phyloP scores from a whole-genome alignment of 37 sponge, comb jelly and placozoan species.

The Oopsacas minuta region DNA sequence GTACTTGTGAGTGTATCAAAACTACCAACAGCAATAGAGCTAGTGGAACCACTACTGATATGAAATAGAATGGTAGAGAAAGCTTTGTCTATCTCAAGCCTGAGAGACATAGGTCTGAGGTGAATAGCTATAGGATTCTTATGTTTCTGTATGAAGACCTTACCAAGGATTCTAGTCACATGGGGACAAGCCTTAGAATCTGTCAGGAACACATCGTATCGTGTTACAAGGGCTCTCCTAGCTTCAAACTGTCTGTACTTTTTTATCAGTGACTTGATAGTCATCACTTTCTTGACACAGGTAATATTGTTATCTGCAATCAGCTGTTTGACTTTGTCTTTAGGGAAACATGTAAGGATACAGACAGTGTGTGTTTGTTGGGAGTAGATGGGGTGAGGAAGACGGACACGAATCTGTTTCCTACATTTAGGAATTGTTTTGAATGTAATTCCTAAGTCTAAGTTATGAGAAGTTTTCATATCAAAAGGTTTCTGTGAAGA shows the following conservation, averaged over 20 bases:
- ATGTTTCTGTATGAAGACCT: not conserved
- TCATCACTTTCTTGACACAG: not conserved
- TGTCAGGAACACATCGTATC: not conserved
- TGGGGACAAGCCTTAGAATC: not conserved
- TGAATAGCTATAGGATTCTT: not conserved
- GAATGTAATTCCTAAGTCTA: slow-evolving; percentile 4
- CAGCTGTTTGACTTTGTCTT: slow-evolving; percentile 20
- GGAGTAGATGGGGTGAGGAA: not conserved
- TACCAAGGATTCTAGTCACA: not conserved
- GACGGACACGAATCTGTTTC: not conserved
- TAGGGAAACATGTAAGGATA: not conserved
- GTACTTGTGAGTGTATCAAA: not conserved
- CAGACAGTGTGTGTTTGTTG: not conserved
- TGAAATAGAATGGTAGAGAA: not conserved
- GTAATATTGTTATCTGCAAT: not conserved
- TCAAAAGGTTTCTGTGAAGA: slow-evolving; percentile 2
- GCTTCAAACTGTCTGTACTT: not conserved
- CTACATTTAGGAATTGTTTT: not conserved
- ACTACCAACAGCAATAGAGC: not conserved
- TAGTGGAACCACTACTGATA: not conserved
- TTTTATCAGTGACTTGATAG: not conserved
- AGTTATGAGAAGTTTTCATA: not conserved
- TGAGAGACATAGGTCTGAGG: not conserved
- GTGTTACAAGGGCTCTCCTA: not conserved
- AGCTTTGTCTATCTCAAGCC: not conserved